Base-by-base conservation (phyloP, 2,113 vertebrate species). In the Cryptotis parvus region DNA sequence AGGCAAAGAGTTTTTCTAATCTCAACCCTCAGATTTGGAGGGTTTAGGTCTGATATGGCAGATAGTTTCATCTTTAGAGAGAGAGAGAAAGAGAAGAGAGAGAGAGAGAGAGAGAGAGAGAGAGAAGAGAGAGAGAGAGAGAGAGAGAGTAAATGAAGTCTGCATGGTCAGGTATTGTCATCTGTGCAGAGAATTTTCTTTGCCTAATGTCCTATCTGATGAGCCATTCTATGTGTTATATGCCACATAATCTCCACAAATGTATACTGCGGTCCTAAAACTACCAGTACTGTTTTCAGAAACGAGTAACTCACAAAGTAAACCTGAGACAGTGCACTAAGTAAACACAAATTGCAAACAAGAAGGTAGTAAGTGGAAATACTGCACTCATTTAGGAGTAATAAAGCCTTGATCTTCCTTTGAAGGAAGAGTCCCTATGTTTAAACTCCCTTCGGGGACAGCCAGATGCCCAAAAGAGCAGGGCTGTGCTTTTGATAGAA, bases 371-470 rank as follows among this genome's bases (percentile, higher is more conserved):
- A 95, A 98, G 97, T 97, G 97, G 98, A 97, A 98, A 97, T 98
- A 98, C 98, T 96, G 97, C 97, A 95, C 97, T 98, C 96, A 97
- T 98, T 98, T 97, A 98, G 97, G 97, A 97, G 97, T 97, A 97
- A 97, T 97, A 98, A 98, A 98, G 92, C 96, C n/a, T 98, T 98
- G 98, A 98, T 98, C 98, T 98, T 97, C 96, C 97, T 98, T 98
- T 98, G 97, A 98, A 98, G 97, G 96, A n/a, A 93, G 96, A 96
- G 89, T 83, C 93, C 96, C 97, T 97, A 97, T 96, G 97, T 96
- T 98, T 97, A 98, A 98, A 98, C 97, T 97, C 95, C 97, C 97
- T 98, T 98, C 97, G 97, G 97, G 96, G 97, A 97, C 97, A 98
- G 97, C 98, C 98, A 98, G 98, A 98, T 98, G 97, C 97, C 97